Percentiles rank a stretch among this genome's conserved stretches.
These are phyloP conservation scores for Lamellibrachia satsuma DNA, from an alignment of 2,888 invertebrate genomes.

Conservation along the genomic window DNA sequence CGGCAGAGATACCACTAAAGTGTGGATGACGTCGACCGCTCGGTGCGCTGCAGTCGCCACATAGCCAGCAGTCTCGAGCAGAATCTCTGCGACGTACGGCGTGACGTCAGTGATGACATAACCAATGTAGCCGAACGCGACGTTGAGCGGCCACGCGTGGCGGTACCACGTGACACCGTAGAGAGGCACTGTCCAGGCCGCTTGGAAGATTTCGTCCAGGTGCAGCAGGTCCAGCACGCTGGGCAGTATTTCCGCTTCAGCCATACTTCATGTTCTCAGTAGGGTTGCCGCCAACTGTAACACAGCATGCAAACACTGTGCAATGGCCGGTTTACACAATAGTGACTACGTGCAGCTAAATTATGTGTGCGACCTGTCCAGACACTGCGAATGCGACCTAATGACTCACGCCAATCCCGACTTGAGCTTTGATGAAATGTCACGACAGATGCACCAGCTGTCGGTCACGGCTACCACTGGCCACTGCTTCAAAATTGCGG, in stretches of 20 bases:
- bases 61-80: background rate
- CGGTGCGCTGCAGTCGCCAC: background rate
- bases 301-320: background rate
- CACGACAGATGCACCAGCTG: no score
- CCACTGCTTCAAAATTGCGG: no score
- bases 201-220: background rate
- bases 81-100: background rate
- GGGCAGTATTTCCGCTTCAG: background rate
- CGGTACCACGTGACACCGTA: background rate
- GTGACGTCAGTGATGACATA: background rate
- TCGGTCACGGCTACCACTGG: no score
- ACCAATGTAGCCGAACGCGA: background rate
- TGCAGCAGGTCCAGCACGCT: background rate
- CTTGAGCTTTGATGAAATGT: no score
- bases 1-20: background rate
- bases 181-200: background rate
- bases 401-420: no score
- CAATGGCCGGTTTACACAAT: no score
- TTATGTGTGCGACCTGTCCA: no score
- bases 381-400: no score
- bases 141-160: background rate
- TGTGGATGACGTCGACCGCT: background rate
- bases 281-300: background rate
- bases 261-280: background rate
- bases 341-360: no score